Conservation (phyloP, 2,797 vertebrate genomes). For the Coluber constrictor region DNA sequence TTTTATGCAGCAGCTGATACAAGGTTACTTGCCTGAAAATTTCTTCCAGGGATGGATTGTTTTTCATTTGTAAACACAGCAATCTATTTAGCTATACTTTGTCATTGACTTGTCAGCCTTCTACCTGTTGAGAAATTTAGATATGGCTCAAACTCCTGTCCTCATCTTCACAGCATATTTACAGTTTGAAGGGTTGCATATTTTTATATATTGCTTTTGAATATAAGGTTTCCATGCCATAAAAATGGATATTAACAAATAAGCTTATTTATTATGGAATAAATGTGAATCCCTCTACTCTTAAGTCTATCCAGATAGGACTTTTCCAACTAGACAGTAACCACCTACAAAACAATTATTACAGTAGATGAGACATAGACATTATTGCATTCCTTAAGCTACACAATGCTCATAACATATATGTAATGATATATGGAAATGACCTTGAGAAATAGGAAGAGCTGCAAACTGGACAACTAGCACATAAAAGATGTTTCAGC, state of each 20-base stretch:
- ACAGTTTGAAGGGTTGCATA: neutral
- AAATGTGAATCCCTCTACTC: neutral
- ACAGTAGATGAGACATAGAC: neutral
- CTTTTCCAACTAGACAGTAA: neutral
- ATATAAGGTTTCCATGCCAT: neutral
- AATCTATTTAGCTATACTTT: neutral
- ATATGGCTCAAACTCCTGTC: neutral
- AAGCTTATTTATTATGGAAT: neutral
- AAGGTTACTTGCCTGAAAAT: neutral
- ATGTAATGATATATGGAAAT: neutral
- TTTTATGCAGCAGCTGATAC: neutral
- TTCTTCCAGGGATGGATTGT: too few relatives aligned
- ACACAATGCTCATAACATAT: neutral
- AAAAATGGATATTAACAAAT: neutral
- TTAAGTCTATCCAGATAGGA: neutral
- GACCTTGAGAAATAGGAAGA: neutral
- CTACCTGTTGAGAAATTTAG: neutral
- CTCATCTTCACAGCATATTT: neutral
- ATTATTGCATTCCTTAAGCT: neutral
- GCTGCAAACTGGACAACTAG: neutral
- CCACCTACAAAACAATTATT: neutral
- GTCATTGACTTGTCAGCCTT: neutral
- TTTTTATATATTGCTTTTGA: neutral
- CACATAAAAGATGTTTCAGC: neutral
- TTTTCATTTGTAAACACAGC: neutral